These are phyloP conservation scores for Aspidiotus destructor DNA, from an alignment of 2,888 invertebrate species.

Conservation along the genomic window DNA sequence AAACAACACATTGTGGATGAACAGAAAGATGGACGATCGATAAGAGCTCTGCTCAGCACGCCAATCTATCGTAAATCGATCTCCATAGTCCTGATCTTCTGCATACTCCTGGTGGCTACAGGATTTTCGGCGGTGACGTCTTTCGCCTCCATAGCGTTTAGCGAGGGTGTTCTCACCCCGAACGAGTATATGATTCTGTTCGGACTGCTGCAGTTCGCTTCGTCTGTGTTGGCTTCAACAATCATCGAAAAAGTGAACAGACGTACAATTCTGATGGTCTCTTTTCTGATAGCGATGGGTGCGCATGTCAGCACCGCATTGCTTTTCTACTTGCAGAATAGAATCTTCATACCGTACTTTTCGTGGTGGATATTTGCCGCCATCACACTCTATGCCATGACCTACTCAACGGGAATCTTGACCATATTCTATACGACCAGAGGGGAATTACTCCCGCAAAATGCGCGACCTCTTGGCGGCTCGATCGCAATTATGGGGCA, in stretches of 20 bases:
- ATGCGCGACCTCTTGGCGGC: slow-evolving; percentile 11
- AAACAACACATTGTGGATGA: slow-evolving; percentile 3
- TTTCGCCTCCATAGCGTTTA: slow-evolving; percentile 8
- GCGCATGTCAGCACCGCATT: no score
- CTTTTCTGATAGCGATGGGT: no score
- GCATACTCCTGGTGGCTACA: background rate
- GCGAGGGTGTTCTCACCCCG: background rate
- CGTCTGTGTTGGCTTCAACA: background rate
- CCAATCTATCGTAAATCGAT: slow-evolving; percentile 7
- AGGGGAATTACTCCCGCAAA: slow-evolving; percentile 21
- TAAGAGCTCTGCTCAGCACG: background rate
- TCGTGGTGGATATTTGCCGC: slow-evolving; percentile 11
- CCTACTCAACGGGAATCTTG: slow-evolving; percentile 8
- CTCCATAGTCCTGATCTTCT: slow-evolving; percentile 4
- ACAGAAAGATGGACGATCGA: no score
- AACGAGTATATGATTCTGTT: slow-evolving; percentile 21
- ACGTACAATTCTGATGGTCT: no score
- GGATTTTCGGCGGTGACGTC: slow-evolving; percentile 13
- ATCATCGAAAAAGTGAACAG: background rate
- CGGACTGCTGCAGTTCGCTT: slow-evolving; percentile 2
- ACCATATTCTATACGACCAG: slow-evolving; percentile 6
- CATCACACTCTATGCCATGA: slow-evolving; percentile 11
- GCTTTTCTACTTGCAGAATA: no score
- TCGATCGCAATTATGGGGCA: slow-evolving; percentile 9
- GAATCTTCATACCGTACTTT: background rate